Conservation (phyloP, 1,140 invertebrate genomes). For the Bombus turneri region DNA sequence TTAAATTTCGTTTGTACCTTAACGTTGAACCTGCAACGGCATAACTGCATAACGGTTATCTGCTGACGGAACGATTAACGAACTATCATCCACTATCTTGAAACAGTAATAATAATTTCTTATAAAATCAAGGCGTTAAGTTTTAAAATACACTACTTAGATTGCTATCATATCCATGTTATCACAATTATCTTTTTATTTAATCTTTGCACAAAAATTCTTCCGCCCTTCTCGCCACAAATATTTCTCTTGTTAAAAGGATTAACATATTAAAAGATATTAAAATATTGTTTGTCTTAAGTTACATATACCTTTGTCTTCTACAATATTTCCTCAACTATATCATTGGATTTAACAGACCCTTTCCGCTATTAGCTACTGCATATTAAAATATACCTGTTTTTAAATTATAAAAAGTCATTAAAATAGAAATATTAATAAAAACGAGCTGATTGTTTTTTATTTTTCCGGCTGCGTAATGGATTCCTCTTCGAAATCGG, state of each 20-base stretch:
- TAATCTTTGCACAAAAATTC: not conserved
- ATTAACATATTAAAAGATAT: not conserved
- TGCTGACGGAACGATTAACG: slow-evolving; percentile 60
- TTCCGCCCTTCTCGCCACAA: not conserved
- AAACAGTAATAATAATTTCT: slow-evolving; percentile 15
- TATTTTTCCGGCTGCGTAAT: not conserved
- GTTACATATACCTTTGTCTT: not conserved
- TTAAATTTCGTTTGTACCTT: slow-evolving; percentile 41
- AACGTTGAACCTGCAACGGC: slow-evolving; percentile 66
- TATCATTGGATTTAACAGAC: not conserved
- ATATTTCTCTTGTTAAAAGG: not conserved
- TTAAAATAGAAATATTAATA: not conserved
- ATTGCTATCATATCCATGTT: not conserved
- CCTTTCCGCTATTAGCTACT: too few relatives aligned
- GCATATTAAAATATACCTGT: too few relatives aligned
- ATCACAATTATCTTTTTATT: not conserved
- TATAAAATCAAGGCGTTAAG: not conserved
- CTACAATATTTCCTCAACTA: not conserved
- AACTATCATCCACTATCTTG: slow-evolving; percentile 12
- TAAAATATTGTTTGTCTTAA: not conserved
- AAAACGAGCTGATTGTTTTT: not conserved
- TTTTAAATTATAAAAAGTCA: not conserved
- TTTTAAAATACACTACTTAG: not conserved
- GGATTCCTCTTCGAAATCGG: slow-evolving; percentile 15
- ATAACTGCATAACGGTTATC: slow-evolving; percentile 68